These are phyloP conservation scores for Drosophila kurseongensis DNA, from an alignment of 1,140 invertebrate species.

Conservation along the genomic window DNA sequence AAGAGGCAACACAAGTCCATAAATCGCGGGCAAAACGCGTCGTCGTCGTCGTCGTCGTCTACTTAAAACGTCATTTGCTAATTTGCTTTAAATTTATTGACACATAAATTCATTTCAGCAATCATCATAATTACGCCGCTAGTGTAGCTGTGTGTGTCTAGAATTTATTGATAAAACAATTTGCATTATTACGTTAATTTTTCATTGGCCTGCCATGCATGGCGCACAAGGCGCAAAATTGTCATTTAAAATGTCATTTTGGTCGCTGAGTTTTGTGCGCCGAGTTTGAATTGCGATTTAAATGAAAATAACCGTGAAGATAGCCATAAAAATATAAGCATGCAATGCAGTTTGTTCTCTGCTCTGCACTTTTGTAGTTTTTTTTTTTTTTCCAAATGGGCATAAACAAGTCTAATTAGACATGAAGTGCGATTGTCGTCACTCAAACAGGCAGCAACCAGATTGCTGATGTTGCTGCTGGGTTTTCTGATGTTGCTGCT, in stretches of 20 bases:
- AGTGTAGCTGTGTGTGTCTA: constrained; percentile 54
- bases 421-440: constrained; percentile 78
- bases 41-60: constrained; percentile 36
- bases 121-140: constrained; percentile 63
- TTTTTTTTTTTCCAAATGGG: constrained; percentile 69
- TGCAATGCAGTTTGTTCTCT: constrained; percentile 27
- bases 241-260: constrained; percentile 79
- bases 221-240: constrained; percentile 72
- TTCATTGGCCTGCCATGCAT: constrained; percentile 47
- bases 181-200: constrained; percentile 80
- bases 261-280: constrained; percentile 25
- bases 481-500: constrained; percentile 3
- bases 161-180: constrained; percentile 83
- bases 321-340: constrained; percentile 65
- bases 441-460: constrained; percentile 61
- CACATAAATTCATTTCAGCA: constrained; percentile 77
- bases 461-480: constrained; percentile 26
- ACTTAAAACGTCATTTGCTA: constrained; percentile 81
- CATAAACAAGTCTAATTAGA: constrained; percentile 83
- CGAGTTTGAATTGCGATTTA: constrained; percentile 77
- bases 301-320: constrained; percentile 83
- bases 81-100: constrained; percentile 81
- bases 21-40: constrained; percentile 60
- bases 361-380: neutral
- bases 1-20: constrained; percentile 55